Percentiles rank a stretch among this genome's conserved stretches.
Conservation (phyloP, 2,113 vertebrate genomes). For the Equus quagga region DNA sequence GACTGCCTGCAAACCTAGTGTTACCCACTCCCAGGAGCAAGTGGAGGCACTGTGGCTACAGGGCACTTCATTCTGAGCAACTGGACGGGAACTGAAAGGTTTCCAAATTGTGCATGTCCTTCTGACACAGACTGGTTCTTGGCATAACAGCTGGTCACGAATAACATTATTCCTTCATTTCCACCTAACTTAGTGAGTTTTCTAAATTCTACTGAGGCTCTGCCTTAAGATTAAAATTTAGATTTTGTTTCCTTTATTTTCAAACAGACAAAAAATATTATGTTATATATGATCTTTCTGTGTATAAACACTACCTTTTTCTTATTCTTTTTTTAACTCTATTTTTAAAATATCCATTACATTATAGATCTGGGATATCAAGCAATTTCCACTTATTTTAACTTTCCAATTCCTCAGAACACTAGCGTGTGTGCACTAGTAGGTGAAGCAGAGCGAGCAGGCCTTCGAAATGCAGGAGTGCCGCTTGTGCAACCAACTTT, state of each 20-base stretch:
- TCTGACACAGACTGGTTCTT: background rate
- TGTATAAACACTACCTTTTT: background rate
- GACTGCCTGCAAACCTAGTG: background rate
- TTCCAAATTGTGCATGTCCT: background rate
- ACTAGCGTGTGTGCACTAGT: background rate
- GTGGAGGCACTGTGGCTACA: conserved; percentile 45
- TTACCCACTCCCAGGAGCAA: conserved; percentile 26
- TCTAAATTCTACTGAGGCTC: background rate
- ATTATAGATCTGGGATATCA: background rate
- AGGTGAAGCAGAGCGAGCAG: too few species aligned
- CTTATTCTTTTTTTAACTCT: background rate
- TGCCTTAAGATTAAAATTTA: conserved; percentile 35
- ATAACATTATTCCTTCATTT: background rate
- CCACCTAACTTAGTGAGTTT: background rate
- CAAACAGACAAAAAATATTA: background rate
- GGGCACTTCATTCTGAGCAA: conserved; percentile 50
- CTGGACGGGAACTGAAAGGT: background rate
- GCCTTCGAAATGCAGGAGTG: background rate
- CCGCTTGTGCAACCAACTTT: background rate
- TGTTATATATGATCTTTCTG: background rate
- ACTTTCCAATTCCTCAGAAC: background rate
- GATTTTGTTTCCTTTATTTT: conserved; percentile 40
- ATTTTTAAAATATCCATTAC: background rate
- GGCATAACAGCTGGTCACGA: background rate
- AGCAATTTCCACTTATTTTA: background rate